These are phyloP conservation scores for Crossaster papposus DNA, from an alignment of 53 echinoderm and acorn worm genomes.

Conservation along the genomic window DNA sequence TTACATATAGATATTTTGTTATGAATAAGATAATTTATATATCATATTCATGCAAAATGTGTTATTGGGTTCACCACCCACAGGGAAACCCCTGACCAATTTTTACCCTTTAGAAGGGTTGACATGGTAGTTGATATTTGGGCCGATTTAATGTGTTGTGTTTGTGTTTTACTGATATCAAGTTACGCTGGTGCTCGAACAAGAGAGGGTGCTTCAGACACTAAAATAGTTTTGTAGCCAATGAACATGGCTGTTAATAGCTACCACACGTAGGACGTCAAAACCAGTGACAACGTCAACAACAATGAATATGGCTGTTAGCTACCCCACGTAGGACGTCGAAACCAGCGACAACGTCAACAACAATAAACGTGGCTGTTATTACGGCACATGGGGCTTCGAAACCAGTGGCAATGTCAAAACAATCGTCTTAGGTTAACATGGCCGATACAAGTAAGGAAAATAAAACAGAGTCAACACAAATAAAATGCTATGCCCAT, in stretches of 20 bases:
- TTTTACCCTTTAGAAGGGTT: too few relatives aligned
- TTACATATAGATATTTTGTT: too few relatives aligned
- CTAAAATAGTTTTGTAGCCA: conserved; percentile 24
- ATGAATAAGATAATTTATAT: neutral
- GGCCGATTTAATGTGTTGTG: neutral
- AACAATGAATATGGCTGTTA: too few relatives aligned
- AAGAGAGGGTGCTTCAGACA: conserved; percentile 13
- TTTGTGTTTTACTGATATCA: neutral
- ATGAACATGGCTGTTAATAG: conserved; percentile 31
- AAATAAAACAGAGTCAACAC: neutral
- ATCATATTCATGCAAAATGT: conserved; percentile 14
- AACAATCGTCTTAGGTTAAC: too few relatives aligned
- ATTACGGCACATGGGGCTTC: too few relatives aligned
- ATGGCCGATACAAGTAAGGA: neutral
- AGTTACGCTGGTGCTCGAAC: neutral
- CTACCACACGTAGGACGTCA: neutral
- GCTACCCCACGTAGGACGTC: neutral
- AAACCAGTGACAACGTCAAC: neutral
- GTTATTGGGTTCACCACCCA: neutral
- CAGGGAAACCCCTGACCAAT: conserved; percentile 5
- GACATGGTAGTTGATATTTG: too few relatives aligned
- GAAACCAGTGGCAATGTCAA: neutral
- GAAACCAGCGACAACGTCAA: neutral
- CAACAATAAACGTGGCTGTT: neutral
- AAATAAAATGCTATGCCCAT: conserved; percentile 11